phyloP scores from a whole-genome alignment of 2,888 invertebrate genomes.

The Lasius platythorax region DNA sequence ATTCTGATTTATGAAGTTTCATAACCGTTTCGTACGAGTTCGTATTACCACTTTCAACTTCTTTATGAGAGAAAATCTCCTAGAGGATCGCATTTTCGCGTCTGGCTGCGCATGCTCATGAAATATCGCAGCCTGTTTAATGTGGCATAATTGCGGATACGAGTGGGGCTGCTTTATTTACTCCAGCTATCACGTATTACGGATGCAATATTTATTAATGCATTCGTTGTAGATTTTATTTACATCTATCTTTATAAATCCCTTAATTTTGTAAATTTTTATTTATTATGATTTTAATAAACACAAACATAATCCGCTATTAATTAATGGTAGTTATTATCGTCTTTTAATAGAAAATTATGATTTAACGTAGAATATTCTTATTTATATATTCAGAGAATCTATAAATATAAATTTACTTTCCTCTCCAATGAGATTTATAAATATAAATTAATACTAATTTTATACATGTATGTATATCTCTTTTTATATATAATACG shows the following conservation, averaged over 20 bases:
- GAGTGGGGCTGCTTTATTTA: slow-evolving; percentile 6
- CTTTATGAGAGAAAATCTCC: not conserved
- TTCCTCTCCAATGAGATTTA: not conserved
- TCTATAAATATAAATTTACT: not conserved
- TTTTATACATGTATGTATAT: not conserved
- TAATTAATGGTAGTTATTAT: not conserved
- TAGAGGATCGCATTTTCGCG: not conserved
- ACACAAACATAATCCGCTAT: not conserved
- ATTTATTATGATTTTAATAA: not conserved
- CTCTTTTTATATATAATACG: not conserved
- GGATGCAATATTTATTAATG: not conserved
- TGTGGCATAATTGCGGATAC: slow-evolving; percentile 14
- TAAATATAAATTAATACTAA: not conserved
- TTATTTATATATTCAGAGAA: not conserved
- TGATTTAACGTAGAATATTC: not conserved
- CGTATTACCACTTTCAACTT: not conserved
- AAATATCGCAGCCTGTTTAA: slow-evolving; percentile 14
- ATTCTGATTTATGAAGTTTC: slow-evolving; percentile 10
- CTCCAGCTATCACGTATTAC: not conserved
- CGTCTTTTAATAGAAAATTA: not conserved
- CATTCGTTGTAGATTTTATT: slow-evolving; percentile 2
- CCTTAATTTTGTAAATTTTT: not conserved
- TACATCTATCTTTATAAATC: not conserved
- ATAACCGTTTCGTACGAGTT: slow-evolving; percentile 11
- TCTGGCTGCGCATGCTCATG: not conserved